Percentiles rank a stretch among this genome's conserved stretches.
phyloP scores from a whole-genome alignment of 2,113 vertebrate genomes.

The Camelus dromedarius region DNA sequence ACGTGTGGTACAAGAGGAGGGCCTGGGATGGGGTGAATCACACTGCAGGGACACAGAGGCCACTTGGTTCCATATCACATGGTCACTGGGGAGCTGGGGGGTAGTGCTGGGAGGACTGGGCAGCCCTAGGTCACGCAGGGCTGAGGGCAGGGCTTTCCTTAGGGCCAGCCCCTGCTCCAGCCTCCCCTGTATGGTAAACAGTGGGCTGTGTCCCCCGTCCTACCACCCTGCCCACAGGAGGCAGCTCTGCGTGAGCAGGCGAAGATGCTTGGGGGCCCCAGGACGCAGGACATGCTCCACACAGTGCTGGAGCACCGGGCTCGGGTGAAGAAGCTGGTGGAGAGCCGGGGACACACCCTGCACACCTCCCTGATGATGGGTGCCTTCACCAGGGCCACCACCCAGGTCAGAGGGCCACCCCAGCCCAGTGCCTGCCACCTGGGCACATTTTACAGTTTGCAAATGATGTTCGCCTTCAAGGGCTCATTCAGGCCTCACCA shows the following conservation, averaged over 20 bases:
- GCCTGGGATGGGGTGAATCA: not conserved
- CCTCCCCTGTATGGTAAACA: not conserved
- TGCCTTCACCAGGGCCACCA: conserved; percentile 87
- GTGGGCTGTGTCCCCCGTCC: no score
- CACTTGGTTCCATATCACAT: not conserved
- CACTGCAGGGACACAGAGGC: not conserved
- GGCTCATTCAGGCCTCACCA: not conserved
- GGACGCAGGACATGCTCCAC: conserved; percentile 85
- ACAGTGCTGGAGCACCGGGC: conserved; percentile 81
- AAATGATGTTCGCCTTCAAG: not conserved
- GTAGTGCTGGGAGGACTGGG: not conserved
- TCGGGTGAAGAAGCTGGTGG: conserved; percentile 88
- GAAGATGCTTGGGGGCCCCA: conserved; percentile 78
- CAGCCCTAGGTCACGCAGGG: not conserved
- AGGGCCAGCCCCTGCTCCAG: not conserved
- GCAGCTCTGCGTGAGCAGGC: conserved; percentile 89
- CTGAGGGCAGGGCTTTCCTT: not conserved
- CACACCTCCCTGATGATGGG: conserved; percentile 87
- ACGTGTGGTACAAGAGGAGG: not conserved
- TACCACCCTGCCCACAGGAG: conserved; percentile 83
- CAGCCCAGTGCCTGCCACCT: not conserved
- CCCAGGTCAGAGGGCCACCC: conserved; percentile 87
- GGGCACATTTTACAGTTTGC: no score
- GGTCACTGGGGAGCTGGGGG: not conserved
- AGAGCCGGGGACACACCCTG: conserved; percentile 87